Conservation (phyloP, 2,888 invertebrate genomes). For the Pilophorus perplexus region DNA sequence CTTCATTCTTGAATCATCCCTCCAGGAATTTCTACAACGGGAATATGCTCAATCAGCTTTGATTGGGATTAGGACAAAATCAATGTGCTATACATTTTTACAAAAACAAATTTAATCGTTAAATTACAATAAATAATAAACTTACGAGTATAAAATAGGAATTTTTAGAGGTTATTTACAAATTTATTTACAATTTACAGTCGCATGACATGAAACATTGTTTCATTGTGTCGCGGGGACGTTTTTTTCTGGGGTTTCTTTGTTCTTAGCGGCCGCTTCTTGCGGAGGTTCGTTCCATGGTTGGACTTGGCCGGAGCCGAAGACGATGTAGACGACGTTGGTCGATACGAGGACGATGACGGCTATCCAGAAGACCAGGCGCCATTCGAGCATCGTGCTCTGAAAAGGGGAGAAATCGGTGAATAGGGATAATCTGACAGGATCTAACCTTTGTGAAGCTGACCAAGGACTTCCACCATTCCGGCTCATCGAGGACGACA, state of each 20-base stretch:
- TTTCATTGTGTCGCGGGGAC: too few species aligned
- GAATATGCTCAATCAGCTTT: too few species aligned
- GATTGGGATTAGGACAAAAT: too few species aligned
- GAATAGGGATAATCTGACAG: background rate
- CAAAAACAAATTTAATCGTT: too few species aligned
- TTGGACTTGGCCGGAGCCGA: slow-evolving; percentile 70
- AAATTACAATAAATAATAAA: slow-evolving; percentile 31
- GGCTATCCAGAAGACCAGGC: slow-evolving; percentile 77
- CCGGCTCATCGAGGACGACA: too few species aligned
- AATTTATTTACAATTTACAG: background rate
- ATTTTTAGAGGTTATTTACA: slow-evolving; percentile 3
- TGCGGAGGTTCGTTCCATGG: slow-evolving; percentile 64
- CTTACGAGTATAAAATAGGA: background rate
- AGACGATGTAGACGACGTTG: slow-evolving; percentile 66
- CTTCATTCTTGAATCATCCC: too few species aligned
- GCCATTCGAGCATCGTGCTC: slow-evolving; percentile 63
- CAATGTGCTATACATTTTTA: too few species aligned
- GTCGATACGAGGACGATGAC: slow-evolving; percentile 65
- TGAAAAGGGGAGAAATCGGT: slow-evolving; percentile 31
- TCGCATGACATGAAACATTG: too few species aligned
- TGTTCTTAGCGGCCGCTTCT: background rate
- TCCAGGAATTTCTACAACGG: too few species aligned
- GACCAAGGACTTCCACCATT: too few species aligned
- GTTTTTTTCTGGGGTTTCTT: slow-evolving; percentile 19
- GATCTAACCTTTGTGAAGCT: too few species aligned